Conservation (phyloP, 2,113 vertebrate species). For the Microtus richardsoni region DNA sequence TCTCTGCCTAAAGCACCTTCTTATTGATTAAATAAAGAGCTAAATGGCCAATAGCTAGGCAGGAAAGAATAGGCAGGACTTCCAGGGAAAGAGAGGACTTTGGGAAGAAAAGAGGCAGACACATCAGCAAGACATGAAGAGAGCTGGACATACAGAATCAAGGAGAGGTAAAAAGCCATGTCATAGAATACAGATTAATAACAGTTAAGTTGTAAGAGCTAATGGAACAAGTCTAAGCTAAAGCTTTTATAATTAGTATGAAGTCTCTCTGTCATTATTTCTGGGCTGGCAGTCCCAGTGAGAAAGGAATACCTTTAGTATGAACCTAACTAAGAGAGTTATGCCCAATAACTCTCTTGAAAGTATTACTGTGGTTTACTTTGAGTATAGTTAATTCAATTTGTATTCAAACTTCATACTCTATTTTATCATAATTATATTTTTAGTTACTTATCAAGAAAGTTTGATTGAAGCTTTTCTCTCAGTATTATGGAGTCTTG, state of each 20-base stretch:
- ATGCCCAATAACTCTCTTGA: neutral
- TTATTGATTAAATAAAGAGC: neutral
- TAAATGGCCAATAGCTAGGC: neutral
- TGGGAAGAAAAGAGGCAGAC: neutral
- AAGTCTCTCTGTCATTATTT: neutral
- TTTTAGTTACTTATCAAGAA: neutral
- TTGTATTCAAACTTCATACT: neutral
- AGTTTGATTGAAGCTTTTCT: neutral
- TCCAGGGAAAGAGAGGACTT: neutral
- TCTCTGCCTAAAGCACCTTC: neutral
- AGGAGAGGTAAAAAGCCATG: neutral
- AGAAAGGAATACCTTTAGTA: neutral
- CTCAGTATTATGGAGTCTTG: neutral
- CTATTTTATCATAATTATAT: conserved; percentile 13
- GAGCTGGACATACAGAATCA: neutral
- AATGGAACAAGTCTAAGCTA: neutral
- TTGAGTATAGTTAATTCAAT: neutral
- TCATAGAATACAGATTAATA: neutral
- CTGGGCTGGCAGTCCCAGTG: neutral
- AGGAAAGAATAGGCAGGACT: neutral
- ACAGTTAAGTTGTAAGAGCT: neutral
- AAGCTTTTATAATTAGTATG: neutral
- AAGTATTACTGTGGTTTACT: neutral
- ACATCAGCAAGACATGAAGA: neutral
- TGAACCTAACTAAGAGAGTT: neutral